Evolutionary conservation across 2,113 vertebrate species (phyloP), one percentile per base, ranked within the genome.

Genomic region (Eptesicus fuscus): DNA sequence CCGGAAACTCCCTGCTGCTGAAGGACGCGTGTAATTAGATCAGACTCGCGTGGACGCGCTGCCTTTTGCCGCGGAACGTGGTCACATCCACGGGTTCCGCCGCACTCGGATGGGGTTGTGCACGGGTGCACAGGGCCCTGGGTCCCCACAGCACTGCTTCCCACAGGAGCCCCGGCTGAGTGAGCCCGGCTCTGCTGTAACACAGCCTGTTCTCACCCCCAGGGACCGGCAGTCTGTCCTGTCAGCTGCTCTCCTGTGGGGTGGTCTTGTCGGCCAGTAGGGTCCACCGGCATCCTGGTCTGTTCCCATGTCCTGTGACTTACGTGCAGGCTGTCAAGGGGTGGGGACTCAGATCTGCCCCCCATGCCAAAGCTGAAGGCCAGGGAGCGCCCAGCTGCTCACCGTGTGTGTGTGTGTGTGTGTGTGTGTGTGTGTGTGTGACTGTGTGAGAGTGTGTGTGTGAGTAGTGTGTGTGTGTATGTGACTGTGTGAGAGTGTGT

Each of bases 201-300:
- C 35, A 30, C 63, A 1, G 3, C 0, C 22, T 11, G 71, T 5
- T 23, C 30, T 28, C 69, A 12, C 40, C 20, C 12, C 23, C 16
- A 1, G 32, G 51, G 16, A 30, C 6, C 9, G 1, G 22, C 18
- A 9, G 5, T 35, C 63, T 25, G 32, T 13, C 65, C 65, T 7
- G 0, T 1, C n/a, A 9, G 25, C 23, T 18, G 61, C 49, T 76
- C 73, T 7, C 0, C 8, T 10, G 0, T 0, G 28, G 35, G 16
- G 51, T 18, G 16, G 13, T 32, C 77, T 11, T 5, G 23, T 25
- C 3, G 4, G 35, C 32, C 37, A 23, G 51, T 4, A 22, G 67
- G 44, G 7, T 6, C 23, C 47, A 35, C 5, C 0, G 9, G 7
- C 53, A 3, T 44, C 42, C 25, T 20, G 42, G 17, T 47, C 25